These are phyloP conservation scores for Chrosomus eos DNA, from an alignment of 2,797 vertebrate genomes.

Conservation along the genomic window DNA sequence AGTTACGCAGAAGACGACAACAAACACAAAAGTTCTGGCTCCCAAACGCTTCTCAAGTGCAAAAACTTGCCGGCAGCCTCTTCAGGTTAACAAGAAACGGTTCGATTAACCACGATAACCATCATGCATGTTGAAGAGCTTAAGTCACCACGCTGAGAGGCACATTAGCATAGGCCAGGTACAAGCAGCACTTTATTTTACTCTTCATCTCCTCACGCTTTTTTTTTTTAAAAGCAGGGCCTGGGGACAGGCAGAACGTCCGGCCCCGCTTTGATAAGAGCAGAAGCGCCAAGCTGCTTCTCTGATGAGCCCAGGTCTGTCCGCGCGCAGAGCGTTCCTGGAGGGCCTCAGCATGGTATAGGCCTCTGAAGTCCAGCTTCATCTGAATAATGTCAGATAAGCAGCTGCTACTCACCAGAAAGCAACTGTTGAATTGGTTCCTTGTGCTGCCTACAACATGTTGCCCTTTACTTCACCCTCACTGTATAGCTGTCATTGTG, in stretches of 20 bases:
- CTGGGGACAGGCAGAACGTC: conserved; percentile 33
- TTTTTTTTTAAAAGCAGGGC: not conserved
- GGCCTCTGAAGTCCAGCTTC: conserved; percentile 53
- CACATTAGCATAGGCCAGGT: conserved; percentile 28
- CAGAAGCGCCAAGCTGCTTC: conserved; percentile 33
- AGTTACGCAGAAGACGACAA: not conserved
- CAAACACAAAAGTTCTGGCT: not conserved
- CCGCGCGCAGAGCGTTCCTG: conserved; percentile 56
- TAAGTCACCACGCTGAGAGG: conserved; percentile 14
- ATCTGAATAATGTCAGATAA: conserved; percentile 56
- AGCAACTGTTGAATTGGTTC: conserved; percentile 63
- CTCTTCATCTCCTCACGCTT: conserved; percentile 7
- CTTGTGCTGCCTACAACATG: not conserved
- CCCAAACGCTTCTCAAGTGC: not conserved
- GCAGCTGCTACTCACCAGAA: conserved; percentile 52
- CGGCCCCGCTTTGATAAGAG: conserved; percentile 57
- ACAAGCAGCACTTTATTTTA: conserved; percentile 7
- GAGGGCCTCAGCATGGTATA: conserved; percentile 58
- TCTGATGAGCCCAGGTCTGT: conserved; percentile 42
- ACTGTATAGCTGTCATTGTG: conserved; percentile 14
- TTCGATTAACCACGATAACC: conserved; percentile 8
- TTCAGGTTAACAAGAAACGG: conserved; percentile 16
- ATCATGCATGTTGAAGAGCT: conserved; percentile 15
- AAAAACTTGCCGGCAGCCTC: not conserved
- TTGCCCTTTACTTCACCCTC: conserved; percentile 17